These are phyloP conservation scores for Caenorhabditis latens DNA, from an alignment of 1,140 invertebrate genomes.

Conservation along the genomic window DNA sequence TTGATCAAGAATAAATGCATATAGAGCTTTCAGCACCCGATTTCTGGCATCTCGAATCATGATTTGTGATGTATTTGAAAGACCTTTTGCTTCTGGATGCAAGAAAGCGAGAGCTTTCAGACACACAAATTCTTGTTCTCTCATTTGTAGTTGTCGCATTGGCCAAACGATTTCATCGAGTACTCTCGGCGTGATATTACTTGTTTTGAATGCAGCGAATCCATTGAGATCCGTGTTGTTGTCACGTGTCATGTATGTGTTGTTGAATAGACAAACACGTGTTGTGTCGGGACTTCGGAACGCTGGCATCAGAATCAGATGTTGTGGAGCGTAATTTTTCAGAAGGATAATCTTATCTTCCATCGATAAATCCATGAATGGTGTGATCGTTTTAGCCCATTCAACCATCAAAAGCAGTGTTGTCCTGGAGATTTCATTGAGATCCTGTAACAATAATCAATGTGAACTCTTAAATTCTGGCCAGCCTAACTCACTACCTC, in stretches of 20 bases:
- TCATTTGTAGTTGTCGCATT: constrained; percentile 76
- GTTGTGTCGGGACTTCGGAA: constrained; percentile 76
- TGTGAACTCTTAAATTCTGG: background rate
- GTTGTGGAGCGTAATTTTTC: constrained; percentile 77
- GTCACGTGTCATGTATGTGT: constrained; percentile 71
- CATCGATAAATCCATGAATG: constrained; percentile 64
- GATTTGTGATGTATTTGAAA: constrained; percentile 68
- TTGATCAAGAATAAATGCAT: constrained; percentile 73
- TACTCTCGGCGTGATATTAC: constrained; percentile 70
- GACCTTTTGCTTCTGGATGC: constrained; percentile 77
- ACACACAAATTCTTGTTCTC: constrained; percentile 77
- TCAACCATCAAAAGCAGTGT: constrained; percentile 76
- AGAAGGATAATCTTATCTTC: constrained; percentile 74
- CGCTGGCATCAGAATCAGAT: constrained; percentile 77
- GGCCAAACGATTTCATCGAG: constrained; percentile 78
- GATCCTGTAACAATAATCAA: constrained; percentile 61
- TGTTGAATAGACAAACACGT: constrained; percentile 77
- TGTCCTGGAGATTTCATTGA: constrained; percentile 76
- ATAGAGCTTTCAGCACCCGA: constrained; percentile 76
- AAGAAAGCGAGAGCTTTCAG: constrained; percentile 76
- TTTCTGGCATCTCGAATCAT: constrained; percentile 75
- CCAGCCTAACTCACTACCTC: background rate
- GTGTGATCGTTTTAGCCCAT: constrained; percentile 73
- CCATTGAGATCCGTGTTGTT: constrained; percentile 69
- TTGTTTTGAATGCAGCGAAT: constrained; percentile 73